A percentile compares a stretch with the other conserved stretches of the same genome.
Evolutionary conservation across 2,113 vertebrate species (phyloP).

Genomic region (Danionella cerebrum): DNA sequence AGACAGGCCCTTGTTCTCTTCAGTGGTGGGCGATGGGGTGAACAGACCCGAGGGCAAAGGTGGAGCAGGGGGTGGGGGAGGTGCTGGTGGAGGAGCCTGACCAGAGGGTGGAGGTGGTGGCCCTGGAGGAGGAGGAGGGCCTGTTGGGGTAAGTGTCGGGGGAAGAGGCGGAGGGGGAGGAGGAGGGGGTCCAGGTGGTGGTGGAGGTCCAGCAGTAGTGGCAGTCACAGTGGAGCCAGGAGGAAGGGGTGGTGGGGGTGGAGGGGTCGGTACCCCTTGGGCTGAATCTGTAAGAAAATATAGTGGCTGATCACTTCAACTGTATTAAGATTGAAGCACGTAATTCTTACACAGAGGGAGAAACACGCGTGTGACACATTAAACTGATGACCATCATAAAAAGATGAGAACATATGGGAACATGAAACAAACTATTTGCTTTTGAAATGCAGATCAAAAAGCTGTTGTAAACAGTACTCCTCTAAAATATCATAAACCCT

Average conservation of each 20-base stretch:
- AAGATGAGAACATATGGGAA: background rate
- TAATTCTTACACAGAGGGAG: background rate
- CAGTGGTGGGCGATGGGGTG: constrained; percentile 62
- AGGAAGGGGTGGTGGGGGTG: constrained; percentile 82
- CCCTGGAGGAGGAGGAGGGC: constrained; percentile 58
- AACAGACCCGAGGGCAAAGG: constrained; percentile 81
- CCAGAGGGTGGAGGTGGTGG: constrained; percentile 73
- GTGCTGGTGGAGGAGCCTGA: constrained; percentile 52
- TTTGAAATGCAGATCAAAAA: background rate
- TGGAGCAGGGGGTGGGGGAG: constrained; percentile 79
- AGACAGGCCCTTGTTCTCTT: constrained; percentile 81
- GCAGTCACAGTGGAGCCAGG: constrained; percentile 70
- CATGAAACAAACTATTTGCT: background rate
- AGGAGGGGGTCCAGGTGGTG: constrained; percentile 58
- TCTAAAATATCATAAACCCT: too few species aligned
- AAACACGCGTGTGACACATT: background rate
- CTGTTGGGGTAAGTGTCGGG: constrained; percentile 51
- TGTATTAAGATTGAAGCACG: background rate
- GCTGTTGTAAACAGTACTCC: background rate
- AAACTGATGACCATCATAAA: background rate
- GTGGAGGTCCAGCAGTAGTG: constrained; percentile 56
- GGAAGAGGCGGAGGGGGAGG: constrained; percentile 74
- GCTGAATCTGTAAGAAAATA: constrained; percentile 62
- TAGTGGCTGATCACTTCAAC: background rate
- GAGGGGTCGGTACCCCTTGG: constrained; percentile 73